Conservation (phyloP, 2,797 vertebrate species). For the Falco cherrug region DNA sequence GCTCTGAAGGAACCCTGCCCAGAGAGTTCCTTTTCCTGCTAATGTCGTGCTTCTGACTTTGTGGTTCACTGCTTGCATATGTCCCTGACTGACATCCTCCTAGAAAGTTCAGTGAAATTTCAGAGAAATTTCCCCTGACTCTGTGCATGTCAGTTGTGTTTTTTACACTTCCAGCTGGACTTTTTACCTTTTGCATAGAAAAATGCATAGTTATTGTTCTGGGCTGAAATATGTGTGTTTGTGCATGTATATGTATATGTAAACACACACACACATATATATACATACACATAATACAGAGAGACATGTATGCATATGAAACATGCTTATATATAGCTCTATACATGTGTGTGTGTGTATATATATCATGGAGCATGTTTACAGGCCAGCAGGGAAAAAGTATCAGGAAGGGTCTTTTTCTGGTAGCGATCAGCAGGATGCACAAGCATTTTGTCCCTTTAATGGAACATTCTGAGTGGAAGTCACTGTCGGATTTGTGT, state of each 20-base stretch:
- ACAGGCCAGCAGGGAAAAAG: background rate
- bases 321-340: background rate
- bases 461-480: background rate
- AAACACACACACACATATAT: too few relatives aligned
- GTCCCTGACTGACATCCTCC: conserved; percentile 38
- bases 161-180: background rate
- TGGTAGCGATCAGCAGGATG: accelerated
- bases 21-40: conserved; percentile 52
- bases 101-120: background rate
- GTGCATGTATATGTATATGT: background rate
- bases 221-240: background rate
- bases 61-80: conserved; percentile 32
- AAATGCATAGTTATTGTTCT: background rate
- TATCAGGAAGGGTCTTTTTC: background rate
- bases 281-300: background rate
- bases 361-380: background rate
- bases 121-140: background rate
- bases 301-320: background rate
- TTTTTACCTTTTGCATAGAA: background rate
- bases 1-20: conserved; percentile 22
- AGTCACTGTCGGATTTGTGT: background rate
- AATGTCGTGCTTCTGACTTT: conserved; percentile 3
- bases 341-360: background rate
- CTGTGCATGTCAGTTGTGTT: background rate
- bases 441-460: background rate